Evolutionary conservation across 1,140 invertebrate genomes (phyloP), one percentile per base, ranked within the genome.

Genomic region (Zaprionus taronus): DNA sequence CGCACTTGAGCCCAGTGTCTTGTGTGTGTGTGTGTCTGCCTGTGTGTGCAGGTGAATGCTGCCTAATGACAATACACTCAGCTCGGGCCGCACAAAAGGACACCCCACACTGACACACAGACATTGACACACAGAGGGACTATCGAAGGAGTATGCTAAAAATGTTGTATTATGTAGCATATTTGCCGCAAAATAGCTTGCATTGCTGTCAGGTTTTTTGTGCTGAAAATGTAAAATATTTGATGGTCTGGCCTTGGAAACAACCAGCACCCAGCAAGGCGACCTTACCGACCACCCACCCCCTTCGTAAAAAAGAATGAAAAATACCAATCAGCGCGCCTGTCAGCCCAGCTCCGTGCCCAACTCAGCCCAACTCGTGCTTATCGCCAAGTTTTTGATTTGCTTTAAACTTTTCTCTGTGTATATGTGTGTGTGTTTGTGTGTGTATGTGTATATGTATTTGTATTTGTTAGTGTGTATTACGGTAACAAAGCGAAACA

Each of bases 361-460:
- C 20, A 62, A 24, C 56, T 49, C 38, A 57, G 86, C 75, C 80
- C 79, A 81, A 82, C 85, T 89, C 82, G 86, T 89, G 85, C 85
- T 89, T 89, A 89, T 89, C 85, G 79, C 68, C 82, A 79, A 85
- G 84, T 90, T 89, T 90, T 90, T 89, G 84, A 89, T 89, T 90
- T 89, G 75, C 84, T 84, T 90, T 90, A 90, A 89, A 84, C 85
- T 90, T 87, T 86, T 77, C 79, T 71, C 67, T 67, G 36, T 28
- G 17, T 28, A 15, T 47, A 34, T 53, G 17, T 22, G 9, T 71
- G 41, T 15, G 1, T 28, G 15, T 49, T 47, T 61, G 57, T 67
- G 61, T 36, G 44, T 70, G 47, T 34, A 20, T 66, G n/a, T 67
- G 36, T 34, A 20, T 66, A 12, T 67, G 36, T 44, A 31, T 31